Conservation (phyloP, 1,140 invertebrate species). For the Drosophila albomicans region DNA sequence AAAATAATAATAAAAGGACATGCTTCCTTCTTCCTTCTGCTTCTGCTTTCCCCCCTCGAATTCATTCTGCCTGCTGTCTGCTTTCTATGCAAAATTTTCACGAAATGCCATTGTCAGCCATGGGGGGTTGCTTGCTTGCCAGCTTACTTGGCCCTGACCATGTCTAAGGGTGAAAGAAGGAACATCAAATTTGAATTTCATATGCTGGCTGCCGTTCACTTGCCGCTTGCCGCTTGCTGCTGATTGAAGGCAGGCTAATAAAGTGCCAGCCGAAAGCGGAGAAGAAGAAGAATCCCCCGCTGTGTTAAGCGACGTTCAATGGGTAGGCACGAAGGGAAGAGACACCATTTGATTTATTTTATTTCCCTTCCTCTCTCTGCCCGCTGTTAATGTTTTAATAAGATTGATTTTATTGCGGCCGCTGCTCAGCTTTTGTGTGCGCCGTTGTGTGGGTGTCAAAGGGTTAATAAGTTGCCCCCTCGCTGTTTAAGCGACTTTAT, state of each 20-base stretch:
- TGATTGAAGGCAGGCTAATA: slow-evolving; percentile 80
- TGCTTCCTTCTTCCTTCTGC: slow-evolving; percentile 37
- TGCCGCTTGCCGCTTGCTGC: slow-evolving; percentile 46
- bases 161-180: background rate
- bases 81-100: slow-evolving; percentile 55
- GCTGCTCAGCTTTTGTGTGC: slow-evolving; percentile 2
- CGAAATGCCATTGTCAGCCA: slow-evolving; percentile 52
- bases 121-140: slow-evolving; percentile 43
- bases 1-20: slow-evolving; percentile 84
- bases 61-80: slow-evolving; percentile 5
- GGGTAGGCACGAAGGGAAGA: slow-evolving; percentile 15
- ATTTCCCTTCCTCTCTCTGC: slow-evolving; percentile 63
- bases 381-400: slow-evolving; percentile 83
- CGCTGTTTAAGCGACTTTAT: slow-evolving; percentile 71
- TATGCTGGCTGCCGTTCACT: slow-evolving; percentile 66
- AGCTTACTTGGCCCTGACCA: background rate
- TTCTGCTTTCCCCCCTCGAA: background rate
- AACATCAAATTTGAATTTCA: slow-evolving; percentile 82
- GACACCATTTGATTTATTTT: slow-evolving; percentile 80
- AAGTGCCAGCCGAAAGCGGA: slow-evolving; percentile 45
- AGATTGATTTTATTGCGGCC: slow-evolving; percentile 82
- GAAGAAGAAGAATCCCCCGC: slow-evolving; percentile 52
- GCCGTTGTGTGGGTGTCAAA: slow-evolving; percentile 51
- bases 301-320: slow-evolving; percentile 69
- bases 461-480: slow-evolving; percentile 70